These are phyloP conservation scores for Parelbella ahira DNA, from an alignment of 2,888 invertebrate genomes.

Conservation along the genomic window DNA sequence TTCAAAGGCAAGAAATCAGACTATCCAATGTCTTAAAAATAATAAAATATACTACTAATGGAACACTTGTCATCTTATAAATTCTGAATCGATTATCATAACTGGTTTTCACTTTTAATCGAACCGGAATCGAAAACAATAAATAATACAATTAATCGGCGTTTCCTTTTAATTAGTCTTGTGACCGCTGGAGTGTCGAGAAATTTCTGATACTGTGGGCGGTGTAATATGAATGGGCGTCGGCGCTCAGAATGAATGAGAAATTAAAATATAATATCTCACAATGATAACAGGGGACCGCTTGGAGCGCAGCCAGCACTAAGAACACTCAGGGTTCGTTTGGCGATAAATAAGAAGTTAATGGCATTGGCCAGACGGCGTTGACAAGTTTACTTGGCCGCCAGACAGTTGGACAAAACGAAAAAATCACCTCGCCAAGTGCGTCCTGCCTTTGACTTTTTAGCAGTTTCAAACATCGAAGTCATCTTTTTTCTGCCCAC, in stretches of 20 bases:
- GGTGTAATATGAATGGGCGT: constrained; percentile 36
- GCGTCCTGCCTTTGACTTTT: constrained; percentile 22
- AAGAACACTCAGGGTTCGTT: constrained; percentile 44
- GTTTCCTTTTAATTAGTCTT: constrained; percentile 8
- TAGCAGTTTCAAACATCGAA: constrained; percentile 23
- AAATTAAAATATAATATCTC: constrained; percentile 39
- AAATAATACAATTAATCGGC: constrained; percentile 19
- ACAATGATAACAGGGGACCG: constrained; percentile 36
- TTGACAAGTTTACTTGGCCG: constrained; percentile 55
- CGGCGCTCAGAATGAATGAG: constrained; percentile 40
- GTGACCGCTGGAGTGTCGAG: constrained; percentile 20
- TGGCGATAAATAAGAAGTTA: constrained; percentile 53
- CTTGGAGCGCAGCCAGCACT: constrained; percentile 48
- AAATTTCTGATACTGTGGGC: constrained; percentile 34
- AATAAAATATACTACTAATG: too few species aligned
- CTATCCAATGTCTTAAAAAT: too few species aligned
- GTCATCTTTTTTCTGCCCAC: constrained; percentile 15
- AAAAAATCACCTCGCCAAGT: constrained; percentile 30
- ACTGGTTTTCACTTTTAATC: constrained; percentile 19
- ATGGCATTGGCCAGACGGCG: constrained; percentile 54
- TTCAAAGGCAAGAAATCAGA: too few species aligned
- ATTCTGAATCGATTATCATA: constrained; percentile 22
- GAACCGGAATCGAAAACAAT: constrained; percentile 13
- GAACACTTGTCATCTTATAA: neutral
- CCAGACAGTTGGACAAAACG: constrained; percentile 45